Conservation (phyloP, 2,797 vertebrate species). For the Gallinago stenura region DNA sequence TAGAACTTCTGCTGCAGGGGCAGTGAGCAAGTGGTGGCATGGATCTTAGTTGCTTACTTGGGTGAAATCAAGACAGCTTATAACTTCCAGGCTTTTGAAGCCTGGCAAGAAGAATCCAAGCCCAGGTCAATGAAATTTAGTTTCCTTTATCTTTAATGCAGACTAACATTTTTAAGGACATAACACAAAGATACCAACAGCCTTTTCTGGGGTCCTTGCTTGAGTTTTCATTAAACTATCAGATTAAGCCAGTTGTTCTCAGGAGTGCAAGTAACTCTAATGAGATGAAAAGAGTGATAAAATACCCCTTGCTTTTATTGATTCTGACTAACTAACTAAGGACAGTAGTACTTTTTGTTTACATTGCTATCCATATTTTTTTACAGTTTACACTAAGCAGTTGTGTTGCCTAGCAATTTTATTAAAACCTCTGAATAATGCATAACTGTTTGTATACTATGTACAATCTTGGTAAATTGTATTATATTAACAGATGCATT, state of each 20-base stretch:
- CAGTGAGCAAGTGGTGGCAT: too few relatives aligned
- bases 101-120: not conserved
- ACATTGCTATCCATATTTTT: not conserved
- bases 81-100: not conserved
- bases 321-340: not conserved
- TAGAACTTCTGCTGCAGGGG: not conserved
- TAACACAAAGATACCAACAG: not conserved
- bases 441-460: conserved; percentile 37
- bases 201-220: not conserved
- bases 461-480: not conserved
- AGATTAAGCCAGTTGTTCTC: not conserved
- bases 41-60: not conserved
- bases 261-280: not conserved
- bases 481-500: conserved; percentile 34
- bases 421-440: conserved; percentile 63
- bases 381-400: conserved; percentile 13
- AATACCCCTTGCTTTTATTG: not conserved
- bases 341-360: not conserved
- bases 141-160: not conserved
- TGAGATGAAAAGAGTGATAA: not conserved
- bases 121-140: not conserved
- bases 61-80: not conserved
- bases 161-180: not conserved
- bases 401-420: conserved; percentile 50
- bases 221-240: not conserved